Conservation (phyloP, 2,113 vertebrate genomes). For the Hystrix brachyura region DNA sequence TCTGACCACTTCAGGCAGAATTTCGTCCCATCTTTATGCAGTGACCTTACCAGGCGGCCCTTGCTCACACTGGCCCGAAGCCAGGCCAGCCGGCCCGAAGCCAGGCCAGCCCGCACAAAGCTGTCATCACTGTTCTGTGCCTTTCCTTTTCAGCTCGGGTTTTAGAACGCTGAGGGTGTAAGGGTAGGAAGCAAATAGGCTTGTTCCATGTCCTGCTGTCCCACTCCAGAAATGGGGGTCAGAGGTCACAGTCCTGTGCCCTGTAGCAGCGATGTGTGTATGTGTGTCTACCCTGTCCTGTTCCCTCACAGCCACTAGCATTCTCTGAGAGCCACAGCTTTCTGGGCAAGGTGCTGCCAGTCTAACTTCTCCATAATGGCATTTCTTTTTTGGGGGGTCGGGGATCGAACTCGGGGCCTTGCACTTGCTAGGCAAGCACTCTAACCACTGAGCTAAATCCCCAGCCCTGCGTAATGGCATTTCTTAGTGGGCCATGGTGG, state of each 20-base stretch:
- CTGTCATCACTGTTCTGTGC: neutral
- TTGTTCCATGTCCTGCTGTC: constrained; percentile 29
- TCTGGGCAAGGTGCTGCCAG: neutral
- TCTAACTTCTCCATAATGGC: neutral
- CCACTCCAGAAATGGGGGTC: constrained; percentile 40
- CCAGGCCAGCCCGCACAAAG: neutral
- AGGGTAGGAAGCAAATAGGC: constrained; percentile 39
- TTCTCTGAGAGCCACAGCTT: neutral
- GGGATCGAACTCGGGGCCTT: no score
- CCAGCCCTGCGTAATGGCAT: no score
- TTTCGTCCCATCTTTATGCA: neutral
- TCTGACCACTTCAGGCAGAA: neutral
- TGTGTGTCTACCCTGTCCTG: neutral
- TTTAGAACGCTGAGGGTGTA: constrained; percentile 62
- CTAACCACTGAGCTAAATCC: no score
- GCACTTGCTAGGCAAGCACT: no score
- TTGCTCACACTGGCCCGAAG: constrained; percentile 26
- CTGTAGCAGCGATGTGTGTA: neutral
- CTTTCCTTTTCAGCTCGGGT: constrained; percentile 35
- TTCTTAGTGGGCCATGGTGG: no score
- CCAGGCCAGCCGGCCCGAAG: neutral
- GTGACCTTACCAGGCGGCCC: neutral
- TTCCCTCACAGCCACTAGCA: neutral
- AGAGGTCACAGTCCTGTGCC: constrained; percentile 48
- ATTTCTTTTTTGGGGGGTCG: neutral